phyloP scores from a whole-genome alignment of 2,113 vertebrate species.

The Hydrolagus affinis region DNA sequence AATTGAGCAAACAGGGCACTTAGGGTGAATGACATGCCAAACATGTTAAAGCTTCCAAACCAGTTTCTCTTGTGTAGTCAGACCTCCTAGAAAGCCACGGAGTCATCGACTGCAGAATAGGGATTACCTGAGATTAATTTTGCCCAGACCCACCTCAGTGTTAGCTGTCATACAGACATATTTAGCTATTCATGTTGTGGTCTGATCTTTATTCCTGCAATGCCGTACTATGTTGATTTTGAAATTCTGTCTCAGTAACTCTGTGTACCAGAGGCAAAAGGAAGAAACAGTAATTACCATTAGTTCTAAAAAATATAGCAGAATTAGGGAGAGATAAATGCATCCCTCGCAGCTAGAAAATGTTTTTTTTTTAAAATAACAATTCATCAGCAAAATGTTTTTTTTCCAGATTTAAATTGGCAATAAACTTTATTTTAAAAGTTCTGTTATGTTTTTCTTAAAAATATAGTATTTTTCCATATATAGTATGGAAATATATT shows the following conservation, averaged over 20 bases:
- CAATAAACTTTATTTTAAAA: neutral
- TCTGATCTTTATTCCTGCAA: neutral
- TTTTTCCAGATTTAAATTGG: neutral
- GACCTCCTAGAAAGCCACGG: conserved; percentile 51
- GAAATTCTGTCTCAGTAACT: neutral
- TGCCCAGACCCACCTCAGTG: conserved; percentile 51
- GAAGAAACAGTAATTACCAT: neutral
- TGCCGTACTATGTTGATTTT: neutral
- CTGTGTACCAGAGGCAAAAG: neutral
- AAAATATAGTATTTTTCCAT: too few species aligned
- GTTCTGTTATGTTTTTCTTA: neutral
- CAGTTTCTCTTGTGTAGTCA: conserved; percentile 50
- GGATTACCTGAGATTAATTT: conserved; percentile 53
- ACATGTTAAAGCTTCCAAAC: conserved; percentile 50
- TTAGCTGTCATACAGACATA: neutral
- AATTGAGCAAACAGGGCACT: conserved; percentile 39
- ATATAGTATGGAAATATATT: too few species aligned
- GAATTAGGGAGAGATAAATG: neutral
- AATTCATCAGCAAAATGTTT: neutral
- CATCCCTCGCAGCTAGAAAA: neutral
- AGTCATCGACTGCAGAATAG: conserved; percentile 49
- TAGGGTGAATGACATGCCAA: conserved; percentile 44
- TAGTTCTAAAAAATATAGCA: neutral
- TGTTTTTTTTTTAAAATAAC: neutral
- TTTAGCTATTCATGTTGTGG: neutral